These are phyloP conservation scores for Paralichthys olivaceus DNA, from an alignment of 2,113 vertebrate species.

Conservation along the genomic window DNA sequence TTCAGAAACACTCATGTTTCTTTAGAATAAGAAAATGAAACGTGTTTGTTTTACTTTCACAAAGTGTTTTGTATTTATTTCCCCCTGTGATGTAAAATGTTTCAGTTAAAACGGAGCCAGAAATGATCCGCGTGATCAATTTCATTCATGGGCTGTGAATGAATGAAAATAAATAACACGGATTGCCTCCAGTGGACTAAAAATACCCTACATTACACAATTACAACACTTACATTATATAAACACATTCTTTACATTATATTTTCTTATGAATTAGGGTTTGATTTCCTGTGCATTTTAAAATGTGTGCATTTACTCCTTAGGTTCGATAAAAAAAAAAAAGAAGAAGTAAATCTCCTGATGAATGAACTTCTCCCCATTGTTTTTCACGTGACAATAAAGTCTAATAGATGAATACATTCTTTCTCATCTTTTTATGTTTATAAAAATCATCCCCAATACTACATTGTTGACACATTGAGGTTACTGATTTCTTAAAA, in stretches of 20 bases:
- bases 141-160: slow-evolving; percentile 51
- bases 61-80: not conserved
- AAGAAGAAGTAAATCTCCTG: not conserved
- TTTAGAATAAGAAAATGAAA: not conserved
- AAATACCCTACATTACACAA: not conserved
- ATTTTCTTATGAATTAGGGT: too few species aligned
- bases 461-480: too few species aligned
- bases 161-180: slow-evolving; percentile 43
- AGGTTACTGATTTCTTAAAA: too few species aligned
- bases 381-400: not conserved
- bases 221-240: not conserved
- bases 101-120: not conserved
- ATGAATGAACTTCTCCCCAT: not conserved
- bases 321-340: not conserved
- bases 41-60: not conserved
- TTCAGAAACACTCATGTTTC: not conserved
- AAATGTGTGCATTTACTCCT: not conserved
- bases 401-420: not conserved
- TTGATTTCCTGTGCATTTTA: not conserved
- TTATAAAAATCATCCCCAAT: too few species aligned
- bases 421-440: not conserved
- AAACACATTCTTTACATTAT: not conserved
- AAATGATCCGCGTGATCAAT: slow-evolving; percentile 7
- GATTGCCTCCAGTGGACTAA: not conserved
- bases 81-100: not conserved